Evolutionary conservation across 2,888 invertebrate species (phyloP), one percentile per base, ranked within the genome.

Genomic region (Caenorhabditis wallacei): DNA sequence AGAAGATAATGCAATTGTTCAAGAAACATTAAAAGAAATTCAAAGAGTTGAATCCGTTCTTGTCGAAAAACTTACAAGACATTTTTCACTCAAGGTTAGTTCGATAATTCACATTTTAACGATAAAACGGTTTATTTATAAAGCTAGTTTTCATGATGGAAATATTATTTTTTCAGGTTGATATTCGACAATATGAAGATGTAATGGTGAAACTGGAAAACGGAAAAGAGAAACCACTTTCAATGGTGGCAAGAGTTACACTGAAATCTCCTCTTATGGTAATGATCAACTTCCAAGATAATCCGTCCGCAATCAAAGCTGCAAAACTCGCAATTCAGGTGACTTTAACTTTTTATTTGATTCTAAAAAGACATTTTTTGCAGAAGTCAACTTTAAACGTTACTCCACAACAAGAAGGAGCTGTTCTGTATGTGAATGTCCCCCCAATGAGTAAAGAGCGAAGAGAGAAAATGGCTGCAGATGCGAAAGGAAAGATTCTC

Each of bases 391-490:
- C 86, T 1, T 70, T 89, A 20, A 85, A 82, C 30, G 85, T 88
- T 48, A 90, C 86, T 54, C 88, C 89, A 5, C 90, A 90, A 79
- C 89, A 90, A 22, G 88, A 90, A 76, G 90, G 89, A 3, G 87
- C 87, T 26, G 84, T 88, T 22, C 71, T 90, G 13, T 88, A 90
- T 76, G 81, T 90, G n/a, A 85, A 76, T 10, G 84, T 87, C 26
- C 89, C 61, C 89, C 94, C 94, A 93, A 95, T 98, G 0, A 97
- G 98, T 0, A 95, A 95, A 92, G 97, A 98, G 92, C 95, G 97
- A 91, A 94, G 98, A 86, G 97, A 97, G 93, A 94, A 94, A 80
- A 93, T 98, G 79, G 95, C 96, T 0, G 96, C 96, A 93, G 96
- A 95, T 94, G 97, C 97, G 0, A 85, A 85, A 51, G 80, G 80